Base-by-base conservation (phyloP, 2,113 vertebrate species). In the Pangasianodon hypophthalmus region DNA sequence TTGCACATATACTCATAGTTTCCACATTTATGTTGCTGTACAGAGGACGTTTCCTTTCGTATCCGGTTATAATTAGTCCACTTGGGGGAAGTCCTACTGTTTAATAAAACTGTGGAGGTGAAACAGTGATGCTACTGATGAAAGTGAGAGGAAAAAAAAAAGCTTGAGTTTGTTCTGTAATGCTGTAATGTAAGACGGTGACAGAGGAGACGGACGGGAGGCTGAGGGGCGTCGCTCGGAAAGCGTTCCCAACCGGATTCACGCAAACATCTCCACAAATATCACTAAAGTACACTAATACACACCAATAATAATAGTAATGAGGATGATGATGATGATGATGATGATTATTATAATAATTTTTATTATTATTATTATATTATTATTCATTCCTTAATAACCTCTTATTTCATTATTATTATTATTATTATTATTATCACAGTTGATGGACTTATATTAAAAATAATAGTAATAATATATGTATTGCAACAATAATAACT, bases 111-210 rank as follows among this genome's bases (percentile, higher is more conserved):
- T 91, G 79, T 82, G 46, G 29, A 24, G 77, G 37, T 26, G 24
- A 58, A 81, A 46, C 18, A 26, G 46, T 10, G 56, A 93, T 93
- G 94, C 95, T 96, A 95, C 95, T 95, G 95, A 95, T 24, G 37
- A 81, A 92, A 92, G 88, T 32, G 90, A 86, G 56, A 37, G 24
- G 58, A 64, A 89, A 48, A 80, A 90, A 24, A 21, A 56, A 50
- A 87, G 71, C 71, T 80, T 26, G 50, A 73, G 67, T 87, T 86
- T 41, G 48, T 64, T 82, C 37, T 85, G 48, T 50, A 71, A 87
- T 88, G 75, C 79, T 88, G 58, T 91, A 87, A 91, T 84, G 87
- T 85, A 80, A 89, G 26, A 32, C 3, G 7, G 85, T 84, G 90
- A 92, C 92, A 91, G 92, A 88, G 58, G 90, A 88, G 37, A 87